Percentiles rank a stretch among this genome's conserved stretches.
Evolutionary conservation across 2,888 invertebrate species (phyloP).

Genomic region (Pollenia angustigena): DNA sequence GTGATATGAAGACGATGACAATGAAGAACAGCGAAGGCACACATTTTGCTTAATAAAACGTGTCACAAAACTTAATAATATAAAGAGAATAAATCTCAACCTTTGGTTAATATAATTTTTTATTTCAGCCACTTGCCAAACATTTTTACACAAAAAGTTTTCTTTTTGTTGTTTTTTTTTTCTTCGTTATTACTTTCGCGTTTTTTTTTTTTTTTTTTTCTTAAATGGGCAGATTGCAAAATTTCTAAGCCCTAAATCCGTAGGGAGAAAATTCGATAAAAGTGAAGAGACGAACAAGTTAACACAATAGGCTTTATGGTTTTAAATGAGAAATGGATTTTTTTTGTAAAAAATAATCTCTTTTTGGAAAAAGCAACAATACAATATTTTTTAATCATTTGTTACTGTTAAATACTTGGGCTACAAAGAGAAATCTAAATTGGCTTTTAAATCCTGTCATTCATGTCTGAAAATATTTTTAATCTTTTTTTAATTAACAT

Average conservation of each 20-base stretch:
- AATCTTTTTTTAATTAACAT: too few species aligned
- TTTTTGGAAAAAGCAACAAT: too few species aligned
- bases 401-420: too few species aligned
- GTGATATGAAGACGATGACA: not conserved
- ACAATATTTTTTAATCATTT: too few species aligned
- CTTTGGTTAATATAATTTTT: not conserved
- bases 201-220: not conserved
- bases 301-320: not conserved
- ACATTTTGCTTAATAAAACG: constrained; percentile 2
- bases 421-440: too few species aligned
- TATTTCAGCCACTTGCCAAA: not conserved
- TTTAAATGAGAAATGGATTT: not conserved
- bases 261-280: not conserved
- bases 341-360: not conserved
- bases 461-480: too few species aligned
- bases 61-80: constrained; percentile 20
- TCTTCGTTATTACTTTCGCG: not conserved
- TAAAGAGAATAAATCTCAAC: constrained; percentile 28
- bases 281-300: not conserved
- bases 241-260: not conserved
- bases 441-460: too few species aligned
- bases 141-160: too few species aligned
- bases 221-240: not conserved
- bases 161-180: not conserved
- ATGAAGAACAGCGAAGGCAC: not conserved